These are phyloP conservation scores for rat (Rattus norvegicus) DNA, from an alignment of 2,113 vertebrate species.

Conservation along the genomic window GRCr8 NC_086028.1:38912501-38913000, in stretches of 20 bases:
- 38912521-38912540: not conserved
- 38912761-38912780: not conserved
- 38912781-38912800: not conserved
- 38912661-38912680: not conserved
- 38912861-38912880: constrained; percentile 18
- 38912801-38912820: not conserved
- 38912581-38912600: not conserved
- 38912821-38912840: constrained; percentile 22
- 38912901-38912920: not conserved
- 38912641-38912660: too few relatives aligned
- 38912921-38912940: not conserved
- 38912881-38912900: not conserved
- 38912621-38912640: not conserved
- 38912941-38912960: not conserved
- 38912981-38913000: constrained; percentile 41
- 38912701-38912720: not conserved
- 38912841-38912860: not conserved
- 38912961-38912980: not conserved
- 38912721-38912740: not conserved
- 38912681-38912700: not conserved
- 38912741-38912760: too few relatives aligned
- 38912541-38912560: too few relatives aligned
- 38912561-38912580: not conserved
- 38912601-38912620: not conserved
- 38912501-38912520: not conserved